Percentiles rank a stretch among this genome's conserved stretches.
These are phyloP conservation scores for Maniola jurtina DNA, from an alignment of 1,140 invertebrate genomes.

Conservation along the genomic window DNA sequence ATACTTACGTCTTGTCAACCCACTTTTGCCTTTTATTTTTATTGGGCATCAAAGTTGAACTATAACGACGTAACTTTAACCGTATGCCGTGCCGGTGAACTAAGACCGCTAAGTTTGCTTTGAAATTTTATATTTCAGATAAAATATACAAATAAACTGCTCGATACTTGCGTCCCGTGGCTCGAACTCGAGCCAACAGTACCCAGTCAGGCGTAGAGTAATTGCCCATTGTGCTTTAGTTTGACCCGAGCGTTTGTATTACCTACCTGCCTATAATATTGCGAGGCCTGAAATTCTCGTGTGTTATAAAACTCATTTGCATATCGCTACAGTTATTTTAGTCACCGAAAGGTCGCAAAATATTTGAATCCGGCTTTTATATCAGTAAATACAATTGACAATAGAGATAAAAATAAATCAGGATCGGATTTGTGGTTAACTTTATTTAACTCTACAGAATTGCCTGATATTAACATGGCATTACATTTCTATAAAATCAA, in stretches of 20 bases:
- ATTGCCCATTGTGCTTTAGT: slow-evolving; percentile 2
- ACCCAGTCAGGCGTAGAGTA: neutral
- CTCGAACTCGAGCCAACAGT: neutral
- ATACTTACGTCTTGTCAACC: no score
- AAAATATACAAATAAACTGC: neutral
- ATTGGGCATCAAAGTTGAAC: no score
- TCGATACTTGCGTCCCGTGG: neutral
- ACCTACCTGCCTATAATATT: neutral
- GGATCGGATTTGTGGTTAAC: no score
- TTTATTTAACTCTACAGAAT: no score
- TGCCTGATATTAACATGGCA: no score
- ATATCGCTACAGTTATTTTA: neutral
- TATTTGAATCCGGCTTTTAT: neutral
- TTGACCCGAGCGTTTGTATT: neutral
- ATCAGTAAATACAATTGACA: neutral
- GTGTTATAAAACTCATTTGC: neutral
- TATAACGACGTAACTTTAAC: neutral
- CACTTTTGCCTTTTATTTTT: no score
- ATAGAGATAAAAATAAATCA: no score
- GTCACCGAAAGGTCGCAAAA: neutral
- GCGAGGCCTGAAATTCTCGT: neutral
- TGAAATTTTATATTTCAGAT: neutral
- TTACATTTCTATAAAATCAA: no score
- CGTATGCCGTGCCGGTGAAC: neutral
- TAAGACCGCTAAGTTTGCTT: neutral